Evolutionary conservation across 2,113 vertebrate species (phyloP), one percentile per base, ranked within the genome.

Genomic region (Coptodon bakossiorum): DNA sequence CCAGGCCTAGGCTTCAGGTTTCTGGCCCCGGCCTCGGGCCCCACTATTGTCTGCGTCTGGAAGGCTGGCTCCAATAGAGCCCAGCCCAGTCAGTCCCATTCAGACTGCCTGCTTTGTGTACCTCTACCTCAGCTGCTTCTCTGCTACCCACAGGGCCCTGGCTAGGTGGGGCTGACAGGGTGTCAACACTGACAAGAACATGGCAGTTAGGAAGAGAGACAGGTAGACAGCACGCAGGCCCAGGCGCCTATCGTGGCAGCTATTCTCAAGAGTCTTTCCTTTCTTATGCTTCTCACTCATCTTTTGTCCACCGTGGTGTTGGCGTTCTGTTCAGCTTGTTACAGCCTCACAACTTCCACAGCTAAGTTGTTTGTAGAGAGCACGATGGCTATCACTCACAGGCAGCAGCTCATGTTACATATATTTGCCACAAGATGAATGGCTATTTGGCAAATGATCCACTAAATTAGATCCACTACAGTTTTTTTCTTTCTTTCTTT

Each of bases 1-100:
- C 96, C 96, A 96, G 91, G 94, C 89, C 89, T 14, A 81, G 90
- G 96, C 95, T 96, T 97, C 96, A 95, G 94, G 95, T 97, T 96
- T 96, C 96, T 96, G 95, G 94, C 94, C 93, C 94, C 93, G 96
- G 96, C 97, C 97, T 94, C 93, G 52, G 95, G 96, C 95, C 96
- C 94, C 91, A 82, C 93, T 91, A 95, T 96, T 96, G 96, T 96
- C 95, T 96, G 93, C 86, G 92, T 97, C 94, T 95, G 88, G 88
- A 86, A 91, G 94, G 89, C 92, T 95, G 96, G 95, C 96, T 96
- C 96, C 96, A 94, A 91, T 86, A 92, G 79, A 90, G 93, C 94
- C 93, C 88, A 86, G 90, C 95, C 95, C 94, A 92, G 88, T 86
- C 90, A 86, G 93, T 88, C 88, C 92, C 93, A 94, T 95, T 96